Base-by-base conservation (phyloP, 2,888 invertebrate genomes). In the Brachyptera putata region DNA sequence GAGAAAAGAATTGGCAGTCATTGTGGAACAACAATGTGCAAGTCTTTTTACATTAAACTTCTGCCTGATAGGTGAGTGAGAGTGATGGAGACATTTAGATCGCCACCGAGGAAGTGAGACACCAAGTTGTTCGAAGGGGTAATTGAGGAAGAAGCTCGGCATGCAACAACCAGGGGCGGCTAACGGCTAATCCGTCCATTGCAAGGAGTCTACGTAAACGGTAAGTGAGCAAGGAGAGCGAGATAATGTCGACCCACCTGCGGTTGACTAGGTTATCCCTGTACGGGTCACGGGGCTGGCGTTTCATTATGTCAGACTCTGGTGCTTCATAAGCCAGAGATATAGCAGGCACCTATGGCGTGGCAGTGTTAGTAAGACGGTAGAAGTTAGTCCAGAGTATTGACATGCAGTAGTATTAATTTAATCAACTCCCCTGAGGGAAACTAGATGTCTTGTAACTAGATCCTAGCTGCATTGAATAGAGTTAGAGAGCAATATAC, bases 231-330 rank as follows among this genome's bases (percentile, higher is more conserved):
- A 25, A 46, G 48, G 49, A 43, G 41, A 59, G 53, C 41, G 43
- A 43, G 46, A 57, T 18, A 56, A 41, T 43, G 49, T 37, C 49
- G 18, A 82, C 85, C 84, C 87, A 94, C 93, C 96, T 95, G 89
- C 91, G 91, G 84, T 96, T 96, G 79, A 96, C 95, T 84, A 96
- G 90, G 86, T 95, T 95, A 87, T 96, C 96, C 82, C 89, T 90
- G 84, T 91, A 89, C 76, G 95, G 95, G 85, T 95, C 89, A 84
- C 95, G 89, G 75, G 95, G 95, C 84, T 92, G 91, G 79, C 95
- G 88, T 88, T 95, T 95, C 95, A 95, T 95, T 83, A 95, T 96
- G 87, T 95, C 95, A 79, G 92, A 93, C 86, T 96, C 95, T 80
- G 95, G 93, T 82, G 93, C 91, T 86, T 96, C 95, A 83, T 96